A percentile compares a stretch with the other conserved stretches of the same genome.
phyloP scores from a whole-genome alignment of 1,140 invertebrate species.

The Penaeus indicus region DNA sequence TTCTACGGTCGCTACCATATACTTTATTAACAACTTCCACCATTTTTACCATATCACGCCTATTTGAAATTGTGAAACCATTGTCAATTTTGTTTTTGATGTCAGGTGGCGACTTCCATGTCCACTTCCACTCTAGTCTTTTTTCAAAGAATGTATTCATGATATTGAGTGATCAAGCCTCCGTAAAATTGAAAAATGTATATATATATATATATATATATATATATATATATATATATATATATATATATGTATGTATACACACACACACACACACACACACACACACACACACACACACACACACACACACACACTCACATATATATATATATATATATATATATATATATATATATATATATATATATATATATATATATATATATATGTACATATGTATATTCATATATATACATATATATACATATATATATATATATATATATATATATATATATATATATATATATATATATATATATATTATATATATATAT shows the following conservation, averaged over 20 bases:
- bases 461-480: not conserved
- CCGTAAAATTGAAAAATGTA: not conserved
- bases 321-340: not conserved
- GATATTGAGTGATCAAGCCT: too few species aligned
- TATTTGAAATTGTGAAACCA: too few species aligned
- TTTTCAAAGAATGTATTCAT: too few species aligned
- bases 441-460: not conserved
- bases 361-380: not conserved
- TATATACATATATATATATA: conserved; percentile 18
- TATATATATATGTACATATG: not conserved
- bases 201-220: not conserved
- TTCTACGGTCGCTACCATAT: too few species aligned
- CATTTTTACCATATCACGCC: too few species aligned
- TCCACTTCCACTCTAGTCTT: too few species aligned
- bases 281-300: not conserved
- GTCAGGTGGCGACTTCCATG: too few species aligned
- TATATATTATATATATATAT: not conserved
- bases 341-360: not conserved
- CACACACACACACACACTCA: not conserved
- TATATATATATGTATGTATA: not conserved
- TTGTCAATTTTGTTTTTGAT: too few species aligned
- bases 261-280: not conserved
- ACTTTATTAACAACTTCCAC: too few species aligned
- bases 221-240: not conserved
- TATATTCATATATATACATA: conserved; percentile 19